phyloP scores from a whole-genome alignment of 1,140 invertebrate genomes.

The Panagrolaimus sp. region DNA sequence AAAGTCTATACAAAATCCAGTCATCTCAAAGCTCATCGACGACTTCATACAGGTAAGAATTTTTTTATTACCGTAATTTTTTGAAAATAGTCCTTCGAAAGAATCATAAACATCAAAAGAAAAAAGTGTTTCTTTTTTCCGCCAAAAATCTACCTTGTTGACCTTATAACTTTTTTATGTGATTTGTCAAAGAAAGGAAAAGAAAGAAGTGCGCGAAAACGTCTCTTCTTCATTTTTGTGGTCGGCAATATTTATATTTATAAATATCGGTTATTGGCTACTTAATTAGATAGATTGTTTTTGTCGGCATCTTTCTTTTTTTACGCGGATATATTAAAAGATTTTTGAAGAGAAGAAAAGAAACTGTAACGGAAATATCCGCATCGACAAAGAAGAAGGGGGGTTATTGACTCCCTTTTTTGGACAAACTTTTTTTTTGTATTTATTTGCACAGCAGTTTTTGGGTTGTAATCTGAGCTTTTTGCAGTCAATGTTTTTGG shows the following conservation, averaged over 20 bases:
- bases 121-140: conserved; percentile 4
- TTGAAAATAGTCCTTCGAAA: conserved; percentile 8
- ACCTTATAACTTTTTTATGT: conserved; percentile 8
- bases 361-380: conserved; percentile 6
- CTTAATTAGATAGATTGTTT: conserved; percentile 13
- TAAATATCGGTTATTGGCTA: neutral
- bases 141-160: neutral
- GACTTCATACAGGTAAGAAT: conserved; percentile 88
- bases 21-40: conserved; percentile 92
- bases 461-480: too few species aligned
- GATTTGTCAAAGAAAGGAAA: neutral
- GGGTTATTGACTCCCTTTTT: too few species aligned
- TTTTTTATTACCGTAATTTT: conserved; percentile 20
- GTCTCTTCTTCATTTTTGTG: conserved; percentile 11
- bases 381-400: too few species aligned
- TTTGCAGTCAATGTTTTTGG: too few species aligned
- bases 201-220: conserved; percentile 14
- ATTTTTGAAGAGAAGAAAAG: neutral
- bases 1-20: conserved; percentile 99
- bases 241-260: neutral
- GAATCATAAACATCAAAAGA: neutral
- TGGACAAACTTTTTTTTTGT: too few species aligned
- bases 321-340: too few species aligned
- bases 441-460: too few species aligned
- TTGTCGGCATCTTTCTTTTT: neutral